Conservation (phyloP, 2,888 invertebrate species). For the Heliconius charithonia region DNA sequence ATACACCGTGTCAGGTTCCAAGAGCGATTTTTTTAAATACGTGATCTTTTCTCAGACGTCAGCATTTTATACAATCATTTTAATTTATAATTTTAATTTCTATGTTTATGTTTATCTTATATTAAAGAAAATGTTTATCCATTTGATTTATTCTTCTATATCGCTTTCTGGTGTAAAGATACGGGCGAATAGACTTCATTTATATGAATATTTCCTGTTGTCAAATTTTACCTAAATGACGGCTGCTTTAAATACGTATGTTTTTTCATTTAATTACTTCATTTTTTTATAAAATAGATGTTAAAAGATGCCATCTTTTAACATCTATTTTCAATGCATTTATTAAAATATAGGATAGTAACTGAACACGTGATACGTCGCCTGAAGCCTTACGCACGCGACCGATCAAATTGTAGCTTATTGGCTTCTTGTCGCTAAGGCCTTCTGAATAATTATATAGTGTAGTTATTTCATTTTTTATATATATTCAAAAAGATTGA, state of each 20-base stretch:
- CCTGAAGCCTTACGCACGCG: conserved; percentile 31
- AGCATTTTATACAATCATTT: neutral
- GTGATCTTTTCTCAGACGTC: neutral
- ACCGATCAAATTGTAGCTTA: conserved; percentile 34
- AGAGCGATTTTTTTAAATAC: neutral
- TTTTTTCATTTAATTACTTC: neutral
- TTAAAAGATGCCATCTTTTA: neutral
- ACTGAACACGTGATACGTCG: neutral
- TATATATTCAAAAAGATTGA: neutral
- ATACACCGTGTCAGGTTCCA: neutral
- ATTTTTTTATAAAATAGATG: no score
- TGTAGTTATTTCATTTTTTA: neutral
- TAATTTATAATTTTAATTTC: neutral
- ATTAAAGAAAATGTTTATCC: neutral
- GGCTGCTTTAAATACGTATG: neutral
- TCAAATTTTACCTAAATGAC: neutral
- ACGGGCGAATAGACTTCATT: neutral
- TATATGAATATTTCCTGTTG: neutral
- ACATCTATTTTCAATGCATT: no score
- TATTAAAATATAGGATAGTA: neutral
- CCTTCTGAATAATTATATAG: neutral
- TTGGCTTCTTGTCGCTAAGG: conserved; percentile 28
- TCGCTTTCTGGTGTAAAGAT: neutral
- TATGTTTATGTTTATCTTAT: neutral
- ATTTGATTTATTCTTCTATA: neutral